Base-by-base conservation (phyloP, 2,888 invertebrate species). In the Malthinus seriepunctatus region DNA sequence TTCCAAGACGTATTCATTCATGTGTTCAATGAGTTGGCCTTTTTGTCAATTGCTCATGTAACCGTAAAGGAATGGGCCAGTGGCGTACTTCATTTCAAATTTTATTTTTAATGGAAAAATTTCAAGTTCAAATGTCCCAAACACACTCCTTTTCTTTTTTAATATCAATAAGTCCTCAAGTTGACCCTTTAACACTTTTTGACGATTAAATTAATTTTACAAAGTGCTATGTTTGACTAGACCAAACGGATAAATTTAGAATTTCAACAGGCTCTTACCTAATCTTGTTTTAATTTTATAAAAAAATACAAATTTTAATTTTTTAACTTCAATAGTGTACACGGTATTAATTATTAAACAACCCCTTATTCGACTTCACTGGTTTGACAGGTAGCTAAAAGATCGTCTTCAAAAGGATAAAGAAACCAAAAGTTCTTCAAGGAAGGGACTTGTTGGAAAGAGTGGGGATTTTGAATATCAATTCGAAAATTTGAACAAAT, bases 31-130 rank as follows among this genome's bases (percentile, higher is more conserved):
- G 72, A 70, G 70, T 67, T 70, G 71, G 65, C 71, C 71, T 74
- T 73, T 75, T 73, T 72, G 71, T 72, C 68, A 67, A 67, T 68
- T 71, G 72, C 64, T 71, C 73, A 71, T 69, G 72, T 69, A 73
- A 73, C 72, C 74, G 70, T 73, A 66, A 73, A 73, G 70, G 60
- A 67, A 59, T 52, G 23, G 11, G 12, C 34, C 63, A 59, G 54
- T 46, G 51, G 47, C 49, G 52, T 39, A 31, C 50, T n/a, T 23
- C 3, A 23, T 23, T 23, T 23, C 23, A 23, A 2, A 23, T 23
- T 23, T 38, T 38, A 38, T 38, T 38, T 38, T 38, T 12, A 38
- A 23, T 14, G 14, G 12, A 31, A 44, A 44, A 8, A 23, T 44
- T 6, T 23, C 2, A 23, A 23, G 23, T 23, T 23, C 23, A 23